phyloP scores from a whole-genome alignment of 2,888 invertebrate species.

The Chloroclystis v-ata region DNA sequence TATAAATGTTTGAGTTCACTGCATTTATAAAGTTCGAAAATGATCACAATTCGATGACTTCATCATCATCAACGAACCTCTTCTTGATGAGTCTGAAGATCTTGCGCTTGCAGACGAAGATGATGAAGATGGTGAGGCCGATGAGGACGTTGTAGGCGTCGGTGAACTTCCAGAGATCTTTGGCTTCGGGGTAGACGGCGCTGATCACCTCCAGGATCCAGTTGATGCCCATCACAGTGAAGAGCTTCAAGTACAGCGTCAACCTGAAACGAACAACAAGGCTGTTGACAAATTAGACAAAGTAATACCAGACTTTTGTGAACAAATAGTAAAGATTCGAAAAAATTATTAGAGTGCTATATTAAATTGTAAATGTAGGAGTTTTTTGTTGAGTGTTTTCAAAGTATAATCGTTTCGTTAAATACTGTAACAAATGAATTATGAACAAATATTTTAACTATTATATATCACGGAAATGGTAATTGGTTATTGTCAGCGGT shows the following conservation, averaged over 20 bases:
- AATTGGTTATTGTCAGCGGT: too few relatives aligned
- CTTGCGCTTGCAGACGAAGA: conserved; percentile 85
- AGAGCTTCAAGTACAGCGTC: conserved; percentile 82
- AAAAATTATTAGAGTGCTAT: not conserved
- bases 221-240: conserved; percentile 85
- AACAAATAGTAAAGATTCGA: not conserved
- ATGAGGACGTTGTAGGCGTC: conserved; percentile 83
- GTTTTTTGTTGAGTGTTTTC: too few relatives aligned
- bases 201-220: conserved; percentile 86
- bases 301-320: not conserved
- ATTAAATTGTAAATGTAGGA: not conserved
- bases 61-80: conserved; percentile 57
- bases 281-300: conserved; percentile 1
- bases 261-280: conserved; percentile 72
- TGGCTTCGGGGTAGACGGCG: conserved; percentile 69
- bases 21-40: not conserved
- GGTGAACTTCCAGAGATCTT: conserved; percentile 78
- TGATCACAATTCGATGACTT: not conserved
- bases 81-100: conserved; percentile 80
- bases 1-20: too few relatives aligned
- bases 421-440: too few relatives aligned
- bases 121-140: conserved; percentile 83
- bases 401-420: too few relatives aligned
- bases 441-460: too few relatives aligned
- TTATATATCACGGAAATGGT: too few relatives aligned